phyloP scores from a whole-genome alignment of 2,113 vertebrate genomes.

The Oreotrochilus melanogaster region DNA sequence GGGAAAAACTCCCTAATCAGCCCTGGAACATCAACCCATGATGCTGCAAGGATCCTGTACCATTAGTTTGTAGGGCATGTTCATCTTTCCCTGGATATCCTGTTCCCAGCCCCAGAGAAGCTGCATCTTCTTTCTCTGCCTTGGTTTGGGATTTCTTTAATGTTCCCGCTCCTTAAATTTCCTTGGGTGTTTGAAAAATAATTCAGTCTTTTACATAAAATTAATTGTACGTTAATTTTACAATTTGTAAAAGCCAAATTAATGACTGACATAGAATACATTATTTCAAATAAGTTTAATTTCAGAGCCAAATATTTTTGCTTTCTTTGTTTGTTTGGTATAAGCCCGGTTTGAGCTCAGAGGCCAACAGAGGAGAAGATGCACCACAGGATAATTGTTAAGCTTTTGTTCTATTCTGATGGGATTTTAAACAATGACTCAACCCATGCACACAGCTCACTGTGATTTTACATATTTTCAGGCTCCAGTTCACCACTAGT shows the following conservation, averaged over 20 bases:
- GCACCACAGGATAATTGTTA: fast-evolving
- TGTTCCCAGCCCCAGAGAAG: not conserved
- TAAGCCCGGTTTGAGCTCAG: not conserved
- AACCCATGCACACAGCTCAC: not conserved
- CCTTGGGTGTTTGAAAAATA: not conserved
- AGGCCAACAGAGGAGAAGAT: not conserved
- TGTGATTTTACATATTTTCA: not conserved
- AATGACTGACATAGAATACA: not conserved
- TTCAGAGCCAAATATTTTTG: not conserved
- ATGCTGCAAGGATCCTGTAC: not conserved
- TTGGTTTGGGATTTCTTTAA: not conserved
- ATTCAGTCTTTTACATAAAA: not conserved
- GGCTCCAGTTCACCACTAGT: fast-evolving
- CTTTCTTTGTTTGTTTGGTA: not conserved
- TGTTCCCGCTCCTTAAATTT: not conserved
- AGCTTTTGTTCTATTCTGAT: not conserved
- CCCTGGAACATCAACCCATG: too few relatives aligned
- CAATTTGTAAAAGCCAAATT: not conserved
- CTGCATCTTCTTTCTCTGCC: fast-evolving
- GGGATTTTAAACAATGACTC: not conserved
- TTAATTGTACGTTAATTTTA: too few relatives aligned
- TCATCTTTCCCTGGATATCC: not conserved
- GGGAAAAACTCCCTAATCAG: fast-evolving
- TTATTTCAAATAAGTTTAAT: not conserved
- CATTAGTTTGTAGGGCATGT: fast-evolving